Evolutionary conservation across 2,113 vertebrate genomes (phyloP).

Genomic region (Percina caprodes): DNA sequence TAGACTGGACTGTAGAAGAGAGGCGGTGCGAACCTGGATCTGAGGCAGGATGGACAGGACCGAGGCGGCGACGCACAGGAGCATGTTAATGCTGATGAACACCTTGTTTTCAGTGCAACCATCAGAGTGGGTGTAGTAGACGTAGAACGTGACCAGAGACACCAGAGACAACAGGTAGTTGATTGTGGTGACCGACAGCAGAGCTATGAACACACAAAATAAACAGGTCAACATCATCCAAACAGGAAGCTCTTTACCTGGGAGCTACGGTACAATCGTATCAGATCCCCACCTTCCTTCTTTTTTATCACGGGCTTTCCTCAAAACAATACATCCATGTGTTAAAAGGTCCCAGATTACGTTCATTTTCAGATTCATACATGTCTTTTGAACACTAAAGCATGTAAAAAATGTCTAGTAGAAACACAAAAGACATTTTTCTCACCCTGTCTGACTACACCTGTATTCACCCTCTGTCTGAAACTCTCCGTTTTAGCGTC

Average conservation of each 20-base stretch:
- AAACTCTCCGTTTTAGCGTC: too few relatives aligned
- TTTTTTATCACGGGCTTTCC: not conserved
- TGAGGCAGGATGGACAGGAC: constrained; percentile 94
- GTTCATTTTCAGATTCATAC: too few relatives aligned
- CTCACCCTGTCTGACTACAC: too few relatives aligned
- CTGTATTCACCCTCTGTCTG: too few relatives aligned
- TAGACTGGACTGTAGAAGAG: not conserved
- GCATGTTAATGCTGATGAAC: constrained; percentile 98
- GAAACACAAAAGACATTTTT: too few relatives aligned
- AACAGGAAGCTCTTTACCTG: not conserved
- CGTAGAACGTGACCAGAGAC: constrained; percentile 92
- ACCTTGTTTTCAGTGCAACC: constrained; percentile 96
- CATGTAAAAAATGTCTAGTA: too few relatives aligned
- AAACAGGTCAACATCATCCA: not conserved
- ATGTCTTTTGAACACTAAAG: too few relatives aligned
- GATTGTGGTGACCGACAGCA: constrained; percentile 93
- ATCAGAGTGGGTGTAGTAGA: constrained; percentile 95
- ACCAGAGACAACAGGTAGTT: constrained; percentile 94
- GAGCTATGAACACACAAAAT: constrained; percentile 82
- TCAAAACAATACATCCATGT: not conserved
- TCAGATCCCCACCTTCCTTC: not conserved
- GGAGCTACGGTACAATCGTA: not conserved
- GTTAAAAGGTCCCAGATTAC: too few relatives aligned
- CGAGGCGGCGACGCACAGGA: constrained; percentile 93
- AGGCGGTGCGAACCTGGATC: constrained; percentile 88